A percentile compares a stretch with the other conserved stretches of the same genome.
Conservation (phyloP, 53 echinoderm and acorn worm species). For the Stichopus horrens region DNA sequence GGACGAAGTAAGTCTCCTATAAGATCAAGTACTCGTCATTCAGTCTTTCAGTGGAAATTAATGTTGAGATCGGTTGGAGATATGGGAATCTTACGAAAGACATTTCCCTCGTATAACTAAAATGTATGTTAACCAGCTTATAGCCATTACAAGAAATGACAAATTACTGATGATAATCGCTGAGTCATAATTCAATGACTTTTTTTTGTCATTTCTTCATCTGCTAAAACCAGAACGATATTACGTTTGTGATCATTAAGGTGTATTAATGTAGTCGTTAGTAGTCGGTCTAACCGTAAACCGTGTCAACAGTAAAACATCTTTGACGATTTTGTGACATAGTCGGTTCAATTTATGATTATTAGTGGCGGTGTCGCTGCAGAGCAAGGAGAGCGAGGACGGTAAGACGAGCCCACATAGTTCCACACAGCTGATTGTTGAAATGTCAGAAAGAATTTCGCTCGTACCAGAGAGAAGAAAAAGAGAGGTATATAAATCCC, state of each 20-base stretch:
- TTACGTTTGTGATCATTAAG: conserved; percentile 1
- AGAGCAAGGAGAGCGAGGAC: neutral
- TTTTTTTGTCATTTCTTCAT: no score
- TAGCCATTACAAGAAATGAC: no score
- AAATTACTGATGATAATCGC: no score
- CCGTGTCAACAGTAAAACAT: conserved; percentile 1
- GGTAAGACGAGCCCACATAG: conserved; percentile 14
- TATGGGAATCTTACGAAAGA: no score
- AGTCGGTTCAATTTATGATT: conserved; percentile 26
- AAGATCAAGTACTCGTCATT: no score
- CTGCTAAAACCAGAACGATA: no score
- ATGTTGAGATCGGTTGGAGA: no score
- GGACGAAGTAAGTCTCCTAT: no score
- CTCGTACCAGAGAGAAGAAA: neutral
- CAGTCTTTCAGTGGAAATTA: no score
- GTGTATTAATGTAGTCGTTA: neutral
- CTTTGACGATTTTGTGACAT: conserved; percentile 29
- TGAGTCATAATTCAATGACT: no score
- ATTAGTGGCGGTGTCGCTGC: neutral
- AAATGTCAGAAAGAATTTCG: conserved; percentile 26
- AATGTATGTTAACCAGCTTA: no score
- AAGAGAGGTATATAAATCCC: neutral
- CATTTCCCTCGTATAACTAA: no score
- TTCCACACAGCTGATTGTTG: conserved; percentile 13
- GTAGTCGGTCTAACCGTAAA: neutral